Percentiles rank a stretch among this genome's conserved stretches.
phyloP scores from a whole-genome alignment of 1,140 invertebrate species.

The Parasteatoda tepidariorum region DNA sequence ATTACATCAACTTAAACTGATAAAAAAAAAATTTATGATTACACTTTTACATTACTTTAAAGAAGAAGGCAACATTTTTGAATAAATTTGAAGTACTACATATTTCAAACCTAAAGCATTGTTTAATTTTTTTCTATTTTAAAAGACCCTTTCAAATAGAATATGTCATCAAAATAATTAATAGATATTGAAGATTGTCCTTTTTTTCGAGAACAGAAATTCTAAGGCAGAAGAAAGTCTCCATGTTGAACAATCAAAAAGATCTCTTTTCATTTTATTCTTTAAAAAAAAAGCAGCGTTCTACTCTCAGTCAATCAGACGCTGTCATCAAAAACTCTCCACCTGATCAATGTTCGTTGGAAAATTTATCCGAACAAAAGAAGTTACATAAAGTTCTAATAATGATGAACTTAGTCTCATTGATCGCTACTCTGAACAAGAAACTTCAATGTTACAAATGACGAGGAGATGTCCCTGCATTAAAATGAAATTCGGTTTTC shows the following conservation, averaged over 20 bases:
- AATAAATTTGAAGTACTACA: too few species aligned
- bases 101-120: too few species aligned
- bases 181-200: not conserved
- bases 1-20: too few species aligned
- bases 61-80: too few species aligned
- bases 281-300: not conserved
- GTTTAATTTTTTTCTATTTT: too few species aligned
- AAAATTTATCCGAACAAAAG: constrained; percentile 54
- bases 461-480: constrained; percentile 37
- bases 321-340: constrained; percentile 14
- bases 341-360: constrained; percentile 42
- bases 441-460: constrained; percentile 52
- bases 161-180: not conserved
- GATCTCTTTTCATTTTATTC: too few species aligned
- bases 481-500: constrained; percentile 58
- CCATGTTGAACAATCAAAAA: constrained; percentile 37
- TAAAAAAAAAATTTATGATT: too few species aligned
- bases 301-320: constrained; percentile 24
- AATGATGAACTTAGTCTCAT: constrained; percentile 55
- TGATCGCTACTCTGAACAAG: constrained; percentile 35
- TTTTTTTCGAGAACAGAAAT: not conserved
- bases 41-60: too few species aligned
- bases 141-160: too few species aligned
- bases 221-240: not conserved
- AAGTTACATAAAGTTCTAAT: constrained; percentile 57